These are phyloP conservation scores for Thereva unica DNA, from an alignment of 2,888 invertebrate genomes.

Conservation along the genomic window DNA sequence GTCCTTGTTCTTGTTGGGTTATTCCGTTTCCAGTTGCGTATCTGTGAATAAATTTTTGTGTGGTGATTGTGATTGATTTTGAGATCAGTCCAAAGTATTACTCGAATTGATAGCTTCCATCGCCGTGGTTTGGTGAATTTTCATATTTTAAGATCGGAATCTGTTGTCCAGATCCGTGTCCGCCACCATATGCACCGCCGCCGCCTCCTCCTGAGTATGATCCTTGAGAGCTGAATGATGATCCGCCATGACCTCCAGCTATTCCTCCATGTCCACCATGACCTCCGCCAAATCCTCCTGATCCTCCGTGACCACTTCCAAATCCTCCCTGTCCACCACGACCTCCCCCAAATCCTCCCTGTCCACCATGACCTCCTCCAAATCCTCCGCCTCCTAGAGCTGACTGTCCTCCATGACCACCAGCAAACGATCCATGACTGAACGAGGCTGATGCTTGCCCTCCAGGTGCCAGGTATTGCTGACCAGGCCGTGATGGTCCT, in stretches of 20 bases:
- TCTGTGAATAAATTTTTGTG: constrained; percentile 45
- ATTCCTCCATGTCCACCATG: constrained; percentile 21
- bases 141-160: constrained; percentile 66
- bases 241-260: no score
- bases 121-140: constrained; percentile 66
- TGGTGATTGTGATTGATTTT: background rate
- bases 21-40: constrained; percentile 71
- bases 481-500: constrained; percentile 44
- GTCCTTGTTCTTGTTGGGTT: constrained; percentile 62
- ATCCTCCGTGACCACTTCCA: background rate
- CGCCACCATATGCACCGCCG: constrained; percentile 32
- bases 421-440: background rate
- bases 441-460: constrained; percentile 3
- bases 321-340: constrained; percentile 8
- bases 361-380: background rate
- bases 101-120: constrained; percentile 69
- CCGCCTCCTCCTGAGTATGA: background rate
- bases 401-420: constrained; percentile 1
- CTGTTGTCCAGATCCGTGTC: constrained; percentile 52
- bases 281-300: background rate
- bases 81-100: constrained; percentile 47
- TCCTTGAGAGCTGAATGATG: no score
- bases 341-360: background rate
- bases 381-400: background rate
- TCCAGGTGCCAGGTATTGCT: background rate